A percentile compares a stretch with the other conserved stretches of the same genome.
These are phyloP conservation scores for Pollachius pollachius DNA, from an alignment of 2,113 vertebrate genomes.

Conservation along the genomic window DNA sequence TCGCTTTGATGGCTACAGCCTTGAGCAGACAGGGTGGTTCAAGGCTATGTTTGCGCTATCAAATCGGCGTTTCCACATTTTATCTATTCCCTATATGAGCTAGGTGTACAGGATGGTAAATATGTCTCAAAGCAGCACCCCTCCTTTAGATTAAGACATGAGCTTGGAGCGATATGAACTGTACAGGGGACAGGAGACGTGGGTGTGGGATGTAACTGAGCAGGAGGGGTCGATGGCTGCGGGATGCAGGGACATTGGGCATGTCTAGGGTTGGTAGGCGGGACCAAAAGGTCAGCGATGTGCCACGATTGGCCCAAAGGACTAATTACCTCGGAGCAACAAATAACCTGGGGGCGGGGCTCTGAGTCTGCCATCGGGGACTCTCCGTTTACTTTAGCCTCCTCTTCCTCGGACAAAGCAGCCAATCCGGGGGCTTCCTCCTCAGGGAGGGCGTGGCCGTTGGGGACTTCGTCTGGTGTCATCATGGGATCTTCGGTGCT, in stretches of 20 bases:
- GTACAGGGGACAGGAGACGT: constrained; percentile 28
- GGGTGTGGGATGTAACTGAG: constrained; percentile 54
- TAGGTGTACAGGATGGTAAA: not conserved
- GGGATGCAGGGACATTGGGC: constrained; percentile 34
- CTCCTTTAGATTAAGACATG: not conserved
- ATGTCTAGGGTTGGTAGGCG: constrained; percentile 47
- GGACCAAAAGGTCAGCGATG: constrained; percentile 48
- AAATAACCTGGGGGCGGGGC: constrained; percentile 90
- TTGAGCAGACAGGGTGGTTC: not conserved
- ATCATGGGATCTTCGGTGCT: constrained; percentile 44
- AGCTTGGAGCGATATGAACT: not conserved
- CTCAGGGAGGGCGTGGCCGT: constrained; percentile 35
- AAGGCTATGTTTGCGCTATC: too few species aligned
- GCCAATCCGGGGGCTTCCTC: constrained; percentile 40
- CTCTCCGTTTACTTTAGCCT: constrained; percentile 89
- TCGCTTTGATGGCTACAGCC: not conserved
- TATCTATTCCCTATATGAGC: not conserved
- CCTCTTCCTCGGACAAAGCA: constrained; percentile 65
- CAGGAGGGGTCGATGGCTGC: constrained; percentile 45
- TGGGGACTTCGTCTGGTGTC: constrained; percentile 61
- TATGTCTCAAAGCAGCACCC: not conserved
- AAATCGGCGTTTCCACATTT: too few species aligned
- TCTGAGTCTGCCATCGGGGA: constrained; percentile 82
- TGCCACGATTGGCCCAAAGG: constrained; percentile 44
- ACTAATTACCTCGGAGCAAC: constrained; percentile 99